Base-by-base conservation (phyloP, 1,140 invertebrate genomes). In the Brachionus paranguensis region DNA sequence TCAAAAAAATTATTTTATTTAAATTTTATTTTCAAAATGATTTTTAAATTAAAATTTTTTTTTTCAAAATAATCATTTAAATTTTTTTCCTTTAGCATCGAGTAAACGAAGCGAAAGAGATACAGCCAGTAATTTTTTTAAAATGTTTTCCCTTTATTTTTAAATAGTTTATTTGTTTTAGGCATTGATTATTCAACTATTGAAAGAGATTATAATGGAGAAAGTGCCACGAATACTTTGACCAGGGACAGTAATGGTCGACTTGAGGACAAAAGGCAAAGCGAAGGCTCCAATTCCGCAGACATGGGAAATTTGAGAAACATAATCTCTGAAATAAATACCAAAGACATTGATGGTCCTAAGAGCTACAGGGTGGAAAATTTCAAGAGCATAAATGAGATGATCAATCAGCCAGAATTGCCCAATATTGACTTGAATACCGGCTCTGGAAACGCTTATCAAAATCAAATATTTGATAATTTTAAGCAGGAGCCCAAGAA, bases 291-390 rank as follows among this genome's bases (percentile, higher is more conserved):
- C 53, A 20, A 60, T 60, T 10, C 5, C 20, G 53, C 17, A 1
- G 43, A 29, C 2, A 81, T 64, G 12, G 33, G 17, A 27, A 60
- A 81, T 20, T 37, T 81, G 11, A 64, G 17, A 64, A 64, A 81
- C 33, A 68, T 81, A 41, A 50, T 81, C 17, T 17, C 37, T 6
- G 78, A 81, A 27, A 81, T 81, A 29, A 81, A 60, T 8, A 81
- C 78, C 24, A 81, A 68, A 81, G 43, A 81, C 53, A 81, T 81
- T 37, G 37, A 81, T 14, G 78, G 78, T 11, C 78, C 78, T 14
- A 68, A n/a, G 41, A 81, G 37, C 41, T 81, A 81, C 53, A 29
- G 50, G 12, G 78, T 47, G 11, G 45, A 76, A 5, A 50, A 76
- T 33, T 76, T 76, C 20, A 76, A 76, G 6, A 50, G 43, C 41